Base-by-base conservation (phyloP, 2,113 vertebrate genomes). In the Halichoerus grypus region DNA sequence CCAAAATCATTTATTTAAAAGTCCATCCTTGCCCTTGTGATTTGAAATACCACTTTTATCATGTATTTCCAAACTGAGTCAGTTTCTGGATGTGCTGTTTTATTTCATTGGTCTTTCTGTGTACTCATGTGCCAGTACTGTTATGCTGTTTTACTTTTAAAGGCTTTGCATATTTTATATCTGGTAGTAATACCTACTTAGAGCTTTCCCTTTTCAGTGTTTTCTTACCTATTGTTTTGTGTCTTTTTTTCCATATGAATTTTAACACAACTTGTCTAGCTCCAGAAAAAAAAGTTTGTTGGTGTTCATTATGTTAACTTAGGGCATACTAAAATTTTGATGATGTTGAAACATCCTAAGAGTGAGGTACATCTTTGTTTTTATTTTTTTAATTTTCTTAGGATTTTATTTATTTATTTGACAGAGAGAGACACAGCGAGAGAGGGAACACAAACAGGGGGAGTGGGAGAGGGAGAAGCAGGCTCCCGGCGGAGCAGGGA, bases 201-300 rank as follows among this genome's bases (percentile, higher is more conserved):
- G 42, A 67, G 71, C 28, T n/a, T 82, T 94, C 24, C 5, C 26
- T 81, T 94, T 61, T 74, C 16, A 36, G 9, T 82, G 33, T 63
- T 89, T 89, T 61, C 65, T 72, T 94, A 87, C 82, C 53, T 74
- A 51, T 94, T 89, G 42, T 31, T 74, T 72, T 82, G 0, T 72
- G 42, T 89, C 24, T 51, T 1, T 80, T 88, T 80, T 80, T 46
- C 26, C 51, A 19, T 63, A 21, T 83, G 15, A 84, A 77, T 42
- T 42, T 51, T 59, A 74, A 51, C 74, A 84, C 53, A 36, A 19
- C 33, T 84, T 93, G 55, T 51, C 55, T 69, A 81, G 31, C 49
- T 81, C 77, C 49, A 42, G 49, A 63, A 46, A 80, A 79, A 80
- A 69, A 80, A 39, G 28, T 49, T 36, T 80, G 10, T 69, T 94